Evolutionary conservation across 2,113 vertebrate genomes (phyloP).

Genomic region (Oceanodroma tethys): DNA sequence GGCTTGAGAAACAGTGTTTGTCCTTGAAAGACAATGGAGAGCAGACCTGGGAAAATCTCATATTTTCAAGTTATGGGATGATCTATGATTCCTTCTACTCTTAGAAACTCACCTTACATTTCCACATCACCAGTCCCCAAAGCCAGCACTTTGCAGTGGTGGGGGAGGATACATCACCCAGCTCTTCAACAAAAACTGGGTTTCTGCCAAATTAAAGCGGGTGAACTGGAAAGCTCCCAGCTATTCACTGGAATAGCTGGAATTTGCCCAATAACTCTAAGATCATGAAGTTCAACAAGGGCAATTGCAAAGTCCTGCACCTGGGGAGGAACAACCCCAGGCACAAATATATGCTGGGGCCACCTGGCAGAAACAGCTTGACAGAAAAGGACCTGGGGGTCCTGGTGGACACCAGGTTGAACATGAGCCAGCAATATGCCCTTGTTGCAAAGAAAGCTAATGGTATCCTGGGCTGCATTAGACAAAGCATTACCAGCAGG

Average conservation of each 20-base stretch:
- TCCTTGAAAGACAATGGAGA: neutral
- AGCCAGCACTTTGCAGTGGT: neutral
- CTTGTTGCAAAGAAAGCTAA: neutral
- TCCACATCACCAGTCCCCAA: neutral
- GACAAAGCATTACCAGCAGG: neutral
- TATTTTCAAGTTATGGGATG: neutral
- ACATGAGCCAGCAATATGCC: neutral
- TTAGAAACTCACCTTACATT: neutral
- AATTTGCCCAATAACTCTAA: neutral
- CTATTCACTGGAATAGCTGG: neutral
- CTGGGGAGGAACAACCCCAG: neutral
- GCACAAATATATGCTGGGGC: neutral
- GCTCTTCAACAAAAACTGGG: neutral
- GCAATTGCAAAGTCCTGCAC: neutral
- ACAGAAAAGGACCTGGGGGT: neutral
- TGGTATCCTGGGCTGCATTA: too few relatives aligned
- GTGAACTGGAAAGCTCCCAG: neutral
- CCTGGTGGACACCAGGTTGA: neutral
- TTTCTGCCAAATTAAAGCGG: neutral
- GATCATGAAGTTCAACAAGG: neutral
- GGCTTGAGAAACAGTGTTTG: neutral
- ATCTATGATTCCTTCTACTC: neutral
- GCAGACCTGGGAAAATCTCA: neutral
- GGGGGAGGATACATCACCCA: neutral
- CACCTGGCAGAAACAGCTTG: neutral